Percentiles rank a stretch among this genome's conserved stretches.
phyloP scores from a whole-genome alignment of 2,113 vertebrate genomes.

The Amphiprion percula region DNA sequence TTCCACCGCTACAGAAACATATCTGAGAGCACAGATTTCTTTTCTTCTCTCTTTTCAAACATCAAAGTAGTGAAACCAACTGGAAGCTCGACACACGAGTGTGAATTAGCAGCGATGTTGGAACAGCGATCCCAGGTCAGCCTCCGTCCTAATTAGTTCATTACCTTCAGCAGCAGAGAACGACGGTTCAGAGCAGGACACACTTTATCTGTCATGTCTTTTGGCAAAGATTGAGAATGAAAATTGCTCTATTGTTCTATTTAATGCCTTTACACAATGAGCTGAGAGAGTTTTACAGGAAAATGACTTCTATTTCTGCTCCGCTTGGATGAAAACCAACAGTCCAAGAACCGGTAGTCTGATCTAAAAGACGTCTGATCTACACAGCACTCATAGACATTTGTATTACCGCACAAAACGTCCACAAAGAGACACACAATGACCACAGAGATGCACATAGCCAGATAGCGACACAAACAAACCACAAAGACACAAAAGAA shows the following conservation, averaged over 20 bases:
- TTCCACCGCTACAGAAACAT: not conserved
- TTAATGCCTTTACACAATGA: slow-evolving; percentile 17
- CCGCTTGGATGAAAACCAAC: not conserved
- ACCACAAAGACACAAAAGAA: no score
- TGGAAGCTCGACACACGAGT: not conserved
- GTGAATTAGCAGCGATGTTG: not conserved
- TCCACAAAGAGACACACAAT: no score
- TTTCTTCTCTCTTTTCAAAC: slow-evolving; percentile 19
- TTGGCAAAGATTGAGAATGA: slow-evolving; percentile 25
- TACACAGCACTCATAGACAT: no score
- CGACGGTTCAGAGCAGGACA: slow-evolving; percentile 18
- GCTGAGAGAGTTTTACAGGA: not conserved
- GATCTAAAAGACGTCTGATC: no score
- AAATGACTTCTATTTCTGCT: not conserved
- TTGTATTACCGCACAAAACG: no score
- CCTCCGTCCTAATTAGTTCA: slow-evolving; percentile 37
- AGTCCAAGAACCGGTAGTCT: not conserved
- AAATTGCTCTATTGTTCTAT: slow-evolving; percentile 55
- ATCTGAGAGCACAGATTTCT: accelerated
- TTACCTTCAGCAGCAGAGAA: slow-evolving; percentile 42
- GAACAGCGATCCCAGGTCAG: slow-evolving; percentile 36
- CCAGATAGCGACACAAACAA: no score
- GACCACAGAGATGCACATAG: no score
- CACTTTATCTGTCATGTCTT: slow-evolving; percentile 43
- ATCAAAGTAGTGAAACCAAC: slow-evolving; percentile 44